Evolutionary conservation across 2,113 vertebrate species (phyloP), one percentile per base, ranked within the genome.

Genomic region (Hirundichthys speculiger): DNA sequence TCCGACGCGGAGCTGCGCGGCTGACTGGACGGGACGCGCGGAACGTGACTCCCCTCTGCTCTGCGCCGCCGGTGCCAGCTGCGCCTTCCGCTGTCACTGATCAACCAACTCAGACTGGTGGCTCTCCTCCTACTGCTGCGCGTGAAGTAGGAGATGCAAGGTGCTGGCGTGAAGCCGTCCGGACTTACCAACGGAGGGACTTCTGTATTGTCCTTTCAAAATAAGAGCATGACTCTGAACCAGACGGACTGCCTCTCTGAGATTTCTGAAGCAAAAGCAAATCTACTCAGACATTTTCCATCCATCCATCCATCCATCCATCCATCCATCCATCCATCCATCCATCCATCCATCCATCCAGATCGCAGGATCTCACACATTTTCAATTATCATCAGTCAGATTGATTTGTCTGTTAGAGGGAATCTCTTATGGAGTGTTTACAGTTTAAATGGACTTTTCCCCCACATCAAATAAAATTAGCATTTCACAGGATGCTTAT

Each of bases 81-180:
- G 30, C 43, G 73, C 1, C 66, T 18, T 13, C 53, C 24, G 69
- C 57, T 13, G 19, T 71, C 66, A 52, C 47, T 54, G 73, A 54
- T 51, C 76, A 47, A 18, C 66, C 63, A 64, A 59, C 79, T 54
- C 75, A 63, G 68, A 85, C 69, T 88, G 85, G 63, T 54, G 80
- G 24, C 69, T 81, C 56, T 59, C 2, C 65, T 65, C 80, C 71
- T 71, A 59, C 61, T 66, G 78, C 75, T 73, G 78, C 43, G 46
- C 9, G 72, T 49, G 69, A 86, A 87, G 83, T 87, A 86, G 8
- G 16, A 72, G 73, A 53, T 13, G 55, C 64, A 2, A 64, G 61
- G 46, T 45, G 77, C 64, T 14, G 67, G 34, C 0, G 62, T 60
- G 43, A 80, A 76, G 19, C 1, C 1, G 0, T 6, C 22, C 3